Base-by-base conservation (phyloP, 2,888 invertebrate genomes). In the Parnassius smintheus region DNA sequence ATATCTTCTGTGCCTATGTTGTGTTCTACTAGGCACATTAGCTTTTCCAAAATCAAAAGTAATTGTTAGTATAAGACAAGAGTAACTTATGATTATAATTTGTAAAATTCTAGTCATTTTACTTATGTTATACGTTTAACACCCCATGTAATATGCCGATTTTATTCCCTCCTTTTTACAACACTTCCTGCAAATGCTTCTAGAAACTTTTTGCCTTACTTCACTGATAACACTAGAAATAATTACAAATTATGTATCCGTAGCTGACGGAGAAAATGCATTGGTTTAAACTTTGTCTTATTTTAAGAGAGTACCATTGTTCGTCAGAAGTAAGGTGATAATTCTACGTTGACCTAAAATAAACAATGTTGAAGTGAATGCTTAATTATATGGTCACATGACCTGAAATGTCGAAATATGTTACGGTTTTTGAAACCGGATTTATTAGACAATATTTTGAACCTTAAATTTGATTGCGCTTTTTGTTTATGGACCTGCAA, bases 1-100 rank as follows among this genome's bases (percentile, higher is more conserved):
- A 67, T 75, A 86, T 64, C 88, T 76, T 54, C 62, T 80, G n/a
- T 74, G 73, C 51, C 85, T 77, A 25, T 75, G 71, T 51, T 65
- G 56, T 12, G 65, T 65, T 61, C 67, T 66, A 58, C 68, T 70
- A 53, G 73, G 68, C 56, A 71, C 70, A 53, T 75, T 72, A 63
- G 82, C 85, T 54, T 81, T 80, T 56, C 81, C 75, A 2, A 70
- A 71, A 59, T 82, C 77, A 57, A 84, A 74, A 13, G 80, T 61
- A 8, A 85, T 53, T 60, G 79, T 82, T 10, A 77, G 71, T 56
- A 86, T 65, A 22, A 84, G 65, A 71, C 71, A 73, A 51, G 80
- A 62, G 67, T 85, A 87, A 66, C 76, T 76, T 57, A 86, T 11
- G 9, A 85, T 65, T 45, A 83, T 64, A 10, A 74, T 56, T 49